phyloP scores from a whole-genome alignment of 2,888 invertebrate species.

The Congeria kusceri region DNA sequence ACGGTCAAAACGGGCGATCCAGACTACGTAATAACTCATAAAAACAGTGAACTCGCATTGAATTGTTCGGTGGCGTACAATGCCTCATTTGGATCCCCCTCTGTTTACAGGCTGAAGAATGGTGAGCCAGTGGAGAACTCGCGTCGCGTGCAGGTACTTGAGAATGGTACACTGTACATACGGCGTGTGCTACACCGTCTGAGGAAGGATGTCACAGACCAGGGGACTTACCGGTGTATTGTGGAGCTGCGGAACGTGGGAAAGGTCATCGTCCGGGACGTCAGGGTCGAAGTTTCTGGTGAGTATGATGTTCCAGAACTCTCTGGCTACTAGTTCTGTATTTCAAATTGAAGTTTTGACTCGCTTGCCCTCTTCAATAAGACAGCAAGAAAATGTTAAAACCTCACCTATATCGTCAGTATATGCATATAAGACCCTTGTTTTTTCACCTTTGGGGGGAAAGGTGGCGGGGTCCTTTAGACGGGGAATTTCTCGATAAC shows the following conservation, averaged over 20 bases:
- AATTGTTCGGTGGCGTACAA: slow-evolving; percentile 69
- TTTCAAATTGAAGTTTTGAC: too few species aligned
- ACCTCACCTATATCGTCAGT: too few species aligned
- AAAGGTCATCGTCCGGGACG: slow-evolving; percentile 21
- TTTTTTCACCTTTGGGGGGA: too few species aligned
- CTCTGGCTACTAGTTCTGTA: too few species aligned
- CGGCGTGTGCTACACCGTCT: slow-evolving; percentile 64
- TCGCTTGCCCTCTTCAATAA: too few species aligned
- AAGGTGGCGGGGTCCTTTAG: too few species aligned
- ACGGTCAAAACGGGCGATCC: slow-evolving; percentile 45
- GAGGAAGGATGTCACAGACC: slow-evolving; percentile 63
- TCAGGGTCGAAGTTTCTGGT: too few species aligned
- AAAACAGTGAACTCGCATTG: slow-evolving; percentile 63
- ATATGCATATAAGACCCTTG: too few species aligned
- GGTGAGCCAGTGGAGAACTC: slow-evolving; percentile 52
- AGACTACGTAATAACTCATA: slow-evolving; percentile 66
- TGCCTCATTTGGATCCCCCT: slow-evolving; percentile 45
- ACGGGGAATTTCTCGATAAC: too few species aligned
- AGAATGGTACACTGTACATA: slow-evolving; percentile 70
- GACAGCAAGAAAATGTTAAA: too few species aligned
- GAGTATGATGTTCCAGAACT: too few species aligned
- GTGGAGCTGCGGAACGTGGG: slow-evolving; percentile 51
- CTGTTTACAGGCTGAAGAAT: slow-evolving; percentile 63
- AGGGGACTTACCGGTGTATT: slow-evolving; percentile 59
- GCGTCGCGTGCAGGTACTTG: slow-evolving; percentile 59